Percentiles rank a stretch among this genome's conserved stretches.
Evolutionary conservation across 1,140 invertebrate species (phyloP).

Genomic region (Helicoverpa zea): DNA sequence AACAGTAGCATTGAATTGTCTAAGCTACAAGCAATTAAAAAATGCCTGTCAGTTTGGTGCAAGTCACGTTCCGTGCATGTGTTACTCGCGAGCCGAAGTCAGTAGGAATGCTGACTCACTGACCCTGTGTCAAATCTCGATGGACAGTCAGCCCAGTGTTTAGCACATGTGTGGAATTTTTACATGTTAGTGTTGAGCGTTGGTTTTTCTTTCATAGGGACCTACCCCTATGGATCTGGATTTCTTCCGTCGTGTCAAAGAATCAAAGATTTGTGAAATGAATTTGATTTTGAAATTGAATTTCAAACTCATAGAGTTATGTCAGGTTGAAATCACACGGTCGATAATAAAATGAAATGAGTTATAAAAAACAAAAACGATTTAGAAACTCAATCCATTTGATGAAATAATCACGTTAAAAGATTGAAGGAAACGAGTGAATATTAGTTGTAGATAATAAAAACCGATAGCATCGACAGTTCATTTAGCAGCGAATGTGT

Average conservation of each 20-base stretch:
- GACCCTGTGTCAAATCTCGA: conserved; percentile 83
- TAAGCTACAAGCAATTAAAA: conserved; percentile 80
- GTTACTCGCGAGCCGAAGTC: conserved; percentile 67
- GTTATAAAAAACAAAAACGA: background rate
- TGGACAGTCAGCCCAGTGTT: conserved; percentile 73
- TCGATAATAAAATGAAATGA: background rate
- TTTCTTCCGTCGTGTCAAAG: background rate
- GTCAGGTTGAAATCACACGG: no score
- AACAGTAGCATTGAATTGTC: conserved; percentile 71
- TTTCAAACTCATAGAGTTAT: background rate
- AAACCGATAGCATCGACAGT: conserved; percentile 41
- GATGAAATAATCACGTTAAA: conserved; percentile 12
- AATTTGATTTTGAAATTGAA: background rate
- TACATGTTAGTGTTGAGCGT: background rate
- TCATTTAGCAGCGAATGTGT: conserved; percentile 49
- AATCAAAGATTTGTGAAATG: background rate
- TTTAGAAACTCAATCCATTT: background rate
- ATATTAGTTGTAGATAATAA: conserved; percentile 32
- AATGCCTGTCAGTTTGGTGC: conserved; percentile 71
- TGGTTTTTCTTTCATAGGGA: conserved; percentile 5
- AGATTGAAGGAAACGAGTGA: conserved; percentile 32
- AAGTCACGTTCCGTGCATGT: conserved; percentile 80
- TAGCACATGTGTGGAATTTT: conserved; percentile 68
- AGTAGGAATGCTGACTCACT: conserved; percentile 72
- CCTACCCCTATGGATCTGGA: background rate